Evolutionary conservation across 2,113 vertebrate species (phyloP).

Genomic region (Polyodon spathula): DNA sequence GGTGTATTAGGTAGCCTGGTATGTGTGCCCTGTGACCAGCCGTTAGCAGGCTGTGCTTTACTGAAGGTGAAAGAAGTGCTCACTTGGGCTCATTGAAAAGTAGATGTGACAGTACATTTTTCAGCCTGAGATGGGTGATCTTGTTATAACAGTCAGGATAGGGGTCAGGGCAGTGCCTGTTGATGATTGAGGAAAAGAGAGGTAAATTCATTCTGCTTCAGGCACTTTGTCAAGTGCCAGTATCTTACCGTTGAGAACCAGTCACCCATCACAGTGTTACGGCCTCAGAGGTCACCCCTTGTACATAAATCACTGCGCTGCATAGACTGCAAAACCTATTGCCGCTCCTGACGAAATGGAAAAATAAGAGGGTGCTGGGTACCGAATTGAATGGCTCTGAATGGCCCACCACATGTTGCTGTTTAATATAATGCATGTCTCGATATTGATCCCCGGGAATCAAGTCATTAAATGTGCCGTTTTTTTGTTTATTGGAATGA

Average conservation of each 20-base stretch:
- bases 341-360: slow-evolving; percentile 64
- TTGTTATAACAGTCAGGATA: slow-evolving; percentile 98
- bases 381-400: slow-evolving; percentile 55
- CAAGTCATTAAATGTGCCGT: slow-evolving; percentile 69
- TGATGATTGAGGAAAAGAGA: slow-evolving; percentile 99
- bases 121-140: slow-evolving; percentile 94
- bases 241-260: slow-evolving; percentile 98
- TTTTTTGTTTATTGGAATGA: slow-evolving; percentile 77
- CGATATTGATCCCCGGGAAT: slow-evolving; percentile 65
- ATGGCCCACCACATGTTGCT: slow-evolving; percentile 64
- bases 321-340: slow-evolving; percentile 71
- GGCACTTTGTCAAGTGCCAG: slow-evolving; percentile 99
- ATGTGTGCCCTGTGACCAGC: slow-evolving; percentile 5
- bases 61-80: slow-evolving; percentile 94
- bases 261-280: slow-evolving; percentile 96
- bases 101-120: slow-evolving; percentile 93
- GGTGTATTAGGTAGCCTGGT: neutral
- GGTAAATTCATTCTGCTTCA: slow-evolving; percentile 99
- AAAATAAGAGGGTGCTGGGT: slow-evolving; percentile 56
- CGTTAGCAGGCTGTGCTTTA: slow-evolving; percentile 48
- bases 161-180: slow-evolving; percentile 98
- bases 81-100: slow-evolving; percentile 88
- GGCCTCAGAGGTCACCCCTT: slow-evolving; percentile 93
- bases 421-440: slow-evolving; percentile 51
- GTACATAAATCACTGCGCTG: slow-evolving; percentile 84